phyloP scores from a whole-genome alignment of 2,113 vertebrate genomes.

The Shinisaurus crocodilurus region DNA sequence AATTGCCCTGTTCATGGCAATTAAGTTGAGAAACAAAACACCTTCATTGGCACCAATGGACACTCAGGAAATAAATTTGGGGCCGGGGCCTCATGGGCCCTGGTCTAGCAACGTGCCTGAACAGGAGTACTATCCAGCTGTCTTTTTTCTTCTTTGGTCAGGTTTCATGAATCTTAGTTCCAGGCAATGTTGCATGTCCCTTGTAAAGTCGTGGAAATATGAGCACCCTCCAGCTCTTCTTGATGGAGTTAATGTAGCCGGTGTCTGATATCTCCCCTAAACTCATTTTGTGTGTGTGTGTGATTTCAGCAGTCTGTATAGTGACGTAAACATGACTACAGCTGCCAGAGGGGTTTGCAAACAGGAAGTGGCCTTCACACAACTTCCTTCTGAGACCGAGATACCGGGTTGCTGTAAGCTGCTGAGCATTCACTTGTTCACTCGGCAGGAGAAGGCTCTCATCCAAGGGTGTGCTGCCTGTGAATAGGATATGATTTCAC shows the following conservation, averaged over 20 bases:
- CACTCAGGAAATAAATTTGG: too few relatives aligned
- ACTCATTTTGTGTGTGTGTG: not conserved
- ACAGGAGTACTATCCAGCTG: not conserved
- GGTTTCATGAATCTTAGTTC: not conserved
- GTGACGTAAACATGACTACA: not conserved
- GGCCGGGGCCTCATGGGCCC: too few relatives aligned
- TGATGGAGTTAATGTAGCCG: not conserved
- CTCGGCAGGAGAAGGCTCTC: not conserved
- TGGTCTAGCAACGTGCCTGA: too few relatives aligned
- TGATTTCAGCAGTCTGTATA: not conserved
- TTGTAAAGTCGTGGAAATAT: not conserved
- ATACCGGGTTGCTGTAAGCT: conserved; percentile 45
- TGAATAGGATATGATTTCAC: conserved; percentile 14
- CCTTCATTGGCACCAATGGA: too few relatives aligned
- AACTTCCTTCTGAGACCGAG: conserved; percentile 31
- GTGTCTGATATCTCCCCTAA: not conserved
- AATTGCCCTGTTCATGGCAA: too few relatives aligned
- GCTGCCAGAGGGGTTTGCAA: conserved; percentile 8
- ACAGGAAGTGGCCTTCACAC: conserved; percentile 59
- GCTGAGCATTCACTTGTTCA: not conserved
- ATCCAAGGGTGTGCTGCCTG: not conserved
- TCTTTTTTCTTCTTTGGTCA: not conserved
- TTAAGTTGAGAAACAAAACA: too few relatives aligned
- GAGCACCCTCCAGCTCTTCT: not conserved
- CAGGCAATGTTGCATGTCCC: not conserved